Evolutionary conservation across 2,113 vertebrate genomes (phyloP), one percentile per base, ranked within the genome.

Genomic region (Pantherophis guttatus): DNA sequence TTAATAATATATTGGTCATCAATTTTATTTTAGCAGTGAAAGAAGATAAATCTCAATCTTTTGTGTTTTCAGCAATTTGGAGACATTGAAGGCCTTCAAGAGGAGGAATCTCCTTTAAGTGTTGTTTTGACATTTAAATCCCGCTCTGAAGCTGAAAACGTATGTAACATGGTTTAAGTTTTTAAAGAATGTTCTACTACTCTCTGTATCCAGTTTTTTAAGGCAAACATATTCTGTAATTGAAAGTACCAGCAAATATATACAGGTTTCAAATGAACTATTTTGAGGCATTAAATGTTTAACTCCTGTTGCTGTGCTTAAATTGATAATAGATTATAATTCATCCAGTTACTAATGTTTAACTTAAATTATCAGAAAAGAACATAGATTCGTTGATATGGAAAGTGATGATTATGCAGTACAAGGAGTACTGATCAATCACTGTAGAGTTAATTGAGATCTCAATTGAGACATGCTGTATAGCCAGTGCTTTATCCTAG

Each of bases 71-170:
- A 99, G 98, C 99, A 98, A 98, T 98, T 98, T 96, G 98, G 98
- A 26, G 98, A 99, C 95, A 97, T 99, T 0, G 99, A 99, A 97
- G 98, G 99, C 62, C 96, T 99, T 58, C 98, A 98, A 13, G 98
- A 99, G 91, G 98, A 99, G 86, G 98, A 99, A 54, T 98, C 98
- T 87, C 96, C 97, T 39, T 97, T 97, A 96, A 98, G 96, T 93
- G 98, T 99, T 50, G 96, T 99, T 93, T 97, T 99, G 94, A 98
- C 98, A 33, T 99, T 99, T 93, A 99, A 98, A 95, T 98, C 98
- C 26, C 97, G 98, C 90, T 98, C 98, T 87, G 98, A 98, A 96
- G 98, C 98, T 65, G 98, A 99, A 96, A 98, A 98, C 96, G 98
- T 99, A 97, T 98, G 98, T 97, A 87, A 17, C 65, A n/a, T 65